Evolutionary conservation across 2,888 invertebrate species (phyloP), one percentile per base, ranked within the genome.

Genomic region (Thymelicus sylvestris): DNA sequence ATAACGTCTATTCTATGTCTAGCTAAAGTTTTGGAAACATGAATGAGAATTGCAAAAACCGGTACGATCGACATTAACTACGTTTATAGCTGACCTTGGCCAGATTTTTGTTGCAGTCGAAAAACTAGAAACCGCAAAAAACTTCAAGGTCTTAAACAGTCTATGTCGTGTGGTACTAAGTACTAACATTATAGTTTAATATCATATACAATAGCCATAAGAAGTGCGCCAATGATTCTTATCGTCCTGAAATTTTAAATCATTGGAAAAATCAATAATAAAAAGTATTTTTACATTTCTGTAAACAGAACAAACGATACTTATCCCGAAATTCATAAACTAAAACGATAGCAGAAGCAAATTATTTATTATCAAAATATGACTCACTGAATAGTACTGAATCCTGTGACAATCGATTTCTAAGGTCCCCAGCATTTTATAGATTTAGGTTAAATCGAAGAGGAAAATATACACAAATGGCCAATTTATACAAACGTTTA

Each of bases 51-150:
- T 69, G 38, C 38, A 55, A 63, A 62, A 69, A 63, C 57, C 63
- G 52, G 63, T 68, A 47, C 38, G 47, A 50, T 60, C n/a, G 61
- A 52, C 44, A 57, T 19, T 38, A 64, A 19, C 44, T 15, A 64
- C 69, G n/a, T 19, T 59, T 69, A 62, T 68, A 68, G 44, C 41
- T 8, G 48, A 48, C 69, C 69, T 69, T 69, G 69, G 69, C 69
- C 69, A 69, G 64, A 69, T 69, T 69, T 64, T 64, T 63, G 63
- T 39, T 24, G 64, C 63, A 52, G 52, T 68, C 38, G 63, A 39
- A 59, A 64, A 69, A 69, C 63, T 64, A 64, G 57, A 68, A 69
- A 69, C 52, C 55, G 55, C 39, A 68, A 66, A 66, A 69, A 69
- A 69, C 44, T 47, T 38, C 69, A 69, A 69, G 69, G 69, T 69